These are phyloP conservation scores for Biston stratarius DNA, from an alignment of 2,888 invertebrate genomes.

Conservation along the genomic window DNA sequence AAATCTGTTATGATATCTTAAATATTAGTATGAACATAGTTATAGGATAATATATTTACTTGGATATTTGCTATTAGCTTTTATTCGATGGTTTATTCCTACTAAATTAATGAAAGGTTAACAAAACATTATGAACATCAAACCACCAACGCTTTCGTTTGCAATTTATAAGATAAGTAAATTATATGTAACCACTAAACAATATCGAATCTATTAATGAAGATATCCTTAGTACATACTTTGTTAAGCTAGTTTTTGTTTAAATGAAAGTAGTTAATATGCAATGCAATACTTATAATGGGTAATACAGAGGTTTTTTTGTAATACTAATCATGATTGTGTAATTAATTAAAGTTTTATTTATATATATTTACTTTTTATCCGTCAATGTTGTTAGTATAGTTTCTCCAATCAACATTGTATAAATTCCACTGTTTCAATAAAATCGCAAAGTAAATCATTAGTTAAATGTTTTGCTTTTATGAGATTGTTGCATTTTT, in stretches of 20 bases:
- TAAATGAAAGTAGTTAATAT: constrained; percentile 2
- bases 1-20: constrained; percentile 24
- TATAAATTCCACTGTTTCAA: not conserved
- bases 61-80: constrained; percentile 30
- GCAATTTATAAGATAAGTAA: constrained; percentile 11
- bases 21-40: constrained; percentile 24
- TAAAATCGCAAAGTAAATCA: not conserved
- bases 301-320: constrained; percentile 17
- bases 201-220: constrained; percentile 24
- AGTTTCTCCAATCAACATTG: not conserved
- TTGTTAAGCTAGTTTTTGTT: constrained; percentile 12
- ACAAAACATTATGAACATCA: not conserved
- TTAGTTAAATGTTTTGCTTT: not conserved
- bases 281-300: constrained; percentile 13
- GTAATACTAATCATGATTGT: constrained; percentile 26
- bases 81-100: constrained; percentile 7
- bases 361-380: constrained; percentile 7
- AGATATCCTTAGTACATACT: constrained; percentile 5
- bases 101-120: not conserved
- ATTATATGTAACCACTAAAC: constrained; percentile 18
- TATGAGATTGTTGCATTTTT: too few species aligned
- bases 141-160: constrained; percentile 5
- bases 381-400: not conserved
- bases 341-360: constrained; percentile 13
- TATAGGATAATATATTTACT: constrained; percentile 35